Base-by-base conservation (phyloP, 1,140 invertebrate genomes). In the Chelonus insularis region DNA sequence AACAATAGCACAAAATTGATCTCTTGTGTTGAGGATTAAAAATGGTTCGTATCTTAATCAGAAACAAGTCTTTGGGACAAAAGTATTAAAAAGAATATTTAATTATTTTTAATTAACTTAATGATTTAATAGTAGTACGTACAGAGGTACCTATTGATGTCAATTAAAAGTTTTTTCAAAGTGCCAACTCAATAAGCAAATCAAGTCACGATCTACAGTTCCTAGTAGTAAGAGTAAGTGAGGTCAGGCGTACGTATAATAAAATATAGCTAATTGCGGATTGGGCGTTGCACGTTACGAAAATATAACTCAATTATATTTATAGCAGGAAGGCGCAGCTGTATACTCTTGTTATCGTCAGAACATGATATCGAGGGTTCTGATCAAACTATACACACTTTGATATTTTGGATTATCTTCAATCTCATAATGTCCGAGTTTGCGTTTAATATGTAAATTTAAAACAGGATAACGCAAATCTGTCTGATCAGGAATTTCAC, bases 241-340 rank as follows among this genome's bases (percentile, higher is more conserved):
- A 18, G 55, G 21, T 43, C 20, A 14, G 21, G 14, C 21, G 21
- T 57, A 45, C 6, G 23, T 45, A 23, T 32, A 32, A 55, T 57
- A 57, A 57, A 45, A 45, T 16, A 45, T 57, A 36, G 37, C 14
- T 57, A 43, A 57, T 45, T 57, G 39, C 21, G 39, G 21, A 43
- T 16, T 51, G 11, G 23, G 21, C 29, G 48, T 56, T 18, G 21
- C 11, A 57, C 11, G 37, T 47, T 57, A 29, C 20, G 54, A 43
- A 18, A 25, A 41, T 32, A 32, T 57, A 45, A 47, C 55, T 57
- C 55, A 57, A 57, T 57, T 36, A 57, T 57, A 57, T 57, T 57
- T 57, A 57, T 57, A 29, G 55, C n/a, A 37, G 29, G 21, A 47
- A 29, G 7, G 39, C 14, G 21, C 21, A 32, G 25, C 39, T 29